These are phyloP conservation scores for Spialia ferax DNA, from an alignment of 2,888 invertebrate species.

Conservation along the genomic window DNA sequence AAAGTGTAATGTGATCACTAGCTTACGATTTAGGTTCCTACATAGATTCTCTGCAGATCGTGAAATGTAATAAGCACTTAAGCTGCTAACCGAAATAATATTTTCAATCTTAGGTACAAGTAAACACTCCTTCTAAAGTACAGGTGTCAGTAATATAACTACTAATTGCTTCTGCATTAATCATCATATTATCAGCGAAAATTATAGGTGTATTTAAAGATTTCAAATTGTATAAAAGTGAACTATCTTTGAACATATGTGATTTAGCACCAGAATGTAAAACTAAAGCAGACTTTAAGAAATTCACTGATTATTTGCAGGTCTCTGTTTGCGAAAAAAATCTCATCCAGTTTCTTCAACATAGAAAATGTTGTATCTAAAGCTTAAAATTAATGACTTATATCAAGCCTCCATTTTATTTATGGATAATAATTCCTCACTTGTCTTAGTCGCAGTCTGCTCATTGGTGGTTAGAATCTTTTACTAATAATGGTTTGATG, in stretches of 20 bases:
- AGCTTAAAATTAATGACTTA: neutral
- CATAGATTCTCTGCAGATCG: too few relatives aligned
- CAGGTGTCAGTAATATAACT: neutral
- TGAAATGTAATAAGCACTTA: too few relatives aligned
- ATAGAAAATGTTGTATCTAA: neutral
- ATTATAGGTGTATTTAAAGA: slow-evolving; percentile 5
- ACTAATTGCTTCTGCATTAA: slow-evolving; percentile 1
- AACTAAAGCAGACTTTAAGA: neutral
- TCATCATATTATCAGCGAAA: neutral
- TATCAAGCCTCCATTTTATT: neutral
- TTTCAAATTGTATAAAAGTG: slow-evolving; percentile 1
- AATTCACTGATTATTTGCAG: slow-evolving; percentile 1
- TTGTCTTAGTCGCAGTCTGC: neutral
- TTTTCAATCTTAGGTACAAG: slow-evolving; percentile 7
- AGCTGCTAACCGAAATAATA: slow-evolving; percentile 5
- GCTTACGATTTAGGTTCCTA: too few relatives aligned
- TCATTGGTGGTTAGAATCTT: slow-evolving; percentile 7
- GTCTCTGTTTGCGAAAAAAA: neutral
- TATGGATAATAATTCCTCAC: neutral
- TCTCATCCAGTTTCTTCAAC: neutral
- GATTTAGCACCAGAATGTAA: slow-evolving; percentile 1
- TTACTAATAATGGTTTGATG: neutral
- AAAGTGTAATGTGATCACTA: too few relatives aligned
- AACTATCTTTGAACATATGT: slow-evolving; percentile 9
- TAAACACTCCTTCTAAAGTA: slow-evolving; percentile 3